Evolutionary conservation across 2,888 invertebrate species (phyloP).

Genomic region (Bugulina stolonifera): DNA sequence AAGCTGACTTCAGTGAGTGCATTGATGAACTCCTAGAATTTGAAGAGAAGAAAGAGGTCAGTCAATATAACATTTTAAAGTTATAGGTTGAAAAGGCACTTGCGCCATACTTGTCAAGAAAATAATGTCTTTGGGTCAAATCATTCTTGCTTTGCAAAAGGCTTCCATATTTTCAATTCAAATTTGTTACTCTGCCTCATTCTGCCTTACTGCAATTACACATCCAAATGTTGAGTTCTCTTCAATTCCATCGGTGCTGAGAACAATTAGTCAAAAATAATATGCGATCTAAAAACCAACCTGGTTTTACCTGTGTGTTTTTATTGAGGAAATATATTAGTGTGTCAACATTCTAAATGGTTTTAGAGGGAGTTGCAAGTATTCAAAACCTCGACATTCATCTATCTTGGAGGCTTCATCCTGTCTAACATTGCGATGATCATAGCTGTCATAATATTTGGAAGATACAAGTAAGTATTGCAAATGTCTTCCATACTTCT

Average conservation of each 20-base stretch:
- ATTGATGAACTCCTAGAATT: background rate
- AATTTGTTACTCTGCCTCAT: no score
- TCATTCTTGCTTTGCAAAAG: background rate
- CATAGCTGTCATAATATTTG: background rate
- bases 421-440: slow-evolving; percentile 15
- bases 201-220: no score
- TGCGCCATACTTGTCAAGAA: background rate
- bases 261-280: no score
- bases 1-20: slow-evolving; percentile 38
- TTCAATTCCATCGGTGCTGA: no score
- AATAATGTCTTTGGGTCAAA: background rate
- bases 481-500: no score
- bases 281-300: no score
- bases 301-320: no score
- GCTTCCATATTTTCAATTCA: no score
- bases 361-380: background rate
- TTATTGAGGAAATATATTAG: no score
- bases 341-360: no score
- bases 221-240: background rate
- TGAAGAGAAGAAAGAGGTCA: background rate
- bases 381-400: background rate
- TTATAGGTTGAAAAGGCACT: background rate
- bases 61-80: background rate
- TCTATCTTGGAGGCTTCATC: slow-evolving; percentile 3
- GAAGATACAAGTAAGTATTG: slow-evolving; percentile 12